phyloP scores from a whole-genome alignment of 1,140 invertebrate species.

The Magallana angulata region DNA sequence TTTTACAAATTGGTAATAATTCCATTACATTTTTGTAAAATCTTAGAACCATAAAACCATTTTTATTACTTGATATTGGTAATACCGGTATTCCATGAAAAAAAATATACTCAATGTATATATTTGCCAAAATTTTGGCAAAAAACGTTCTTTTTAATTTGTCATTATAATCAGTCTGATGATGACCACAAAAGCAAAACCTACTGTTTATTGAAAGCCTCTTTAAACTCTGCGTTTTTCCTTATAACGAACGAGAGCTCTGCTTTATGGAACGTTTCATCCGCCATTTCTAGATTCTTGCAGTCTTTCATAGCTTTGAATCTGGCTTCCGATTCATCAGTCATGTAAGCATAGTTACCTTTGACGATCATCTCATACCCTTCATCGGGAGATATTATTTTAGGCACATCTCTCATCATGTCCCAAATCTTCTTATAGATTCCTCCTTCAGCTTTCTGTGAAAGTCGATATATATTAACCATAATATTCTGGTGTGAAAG shows the following conservation, averaged over 20 bases:
- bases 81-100: no score
- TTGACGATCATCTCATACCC: constrained; percentile 54
- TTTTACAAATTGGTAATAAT: no score
- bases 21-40: no score
- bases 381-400: constrained; percentile 54
- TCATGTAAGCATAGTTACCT: constrained; percentile 57
- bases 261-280: constrained; percentile 70
- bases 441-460: not conserved
- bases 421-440: constrained; percentile 63
- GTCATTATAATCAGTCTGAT: no score
- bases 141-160: no score
- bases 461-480: no score
- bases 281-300: constrained; percentile 61
- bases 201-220: constrained; percentile 66
- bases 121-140: no score
- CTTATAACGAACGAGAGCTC: constrained; percentile 67
- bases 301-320: constrained; percentile 65
- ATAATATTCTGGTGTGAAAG: no score
- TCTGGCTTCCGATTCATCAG: constrained; percentile 63
- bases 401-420: constrained; percentile 61
- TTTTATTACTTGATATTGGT: no score
- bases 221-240: constrained; percentile 63
- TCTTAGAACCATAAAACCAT: no score
- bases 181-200: constrained; percentile 34
- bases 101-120: no score